Evolutionary conservation across 2,113 vertebrate genomes (phyloP), one percentile per base, ranked within the genome.

Genomic region (Chaenogobius annularis): DNA sequence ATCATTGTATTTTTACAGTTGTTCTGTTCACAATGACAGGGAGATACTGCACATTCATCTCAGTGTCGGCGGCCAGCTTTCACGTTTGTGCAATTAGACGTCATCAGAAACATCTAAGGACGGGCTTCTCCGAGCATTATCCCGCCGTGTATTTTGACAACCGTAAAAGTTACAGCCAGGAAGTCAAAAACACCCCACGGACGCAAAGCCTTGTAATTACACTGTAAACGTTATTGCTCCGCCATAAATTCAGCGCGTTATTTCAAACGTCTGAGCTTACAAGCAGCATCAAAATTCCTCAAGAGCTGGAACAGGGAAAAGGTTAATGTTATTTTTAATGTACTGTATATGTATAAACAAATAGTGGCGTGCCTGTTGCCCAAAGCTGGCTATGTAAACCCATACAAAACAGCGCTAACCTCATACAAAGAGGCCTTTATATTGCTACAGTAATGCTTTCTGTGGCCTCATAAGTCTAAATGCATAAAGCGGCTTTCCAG

Each of bases 361-460:
- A 55, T 56, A 37, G 11, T 66, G 1, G 64, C 23, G 65, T n/a
- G 35, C 65, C 74, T 37, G 17, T 66, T 65, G 70, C 46, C 63
- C 12, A 63, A 20, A 12, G 61, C 7, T 22, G 65, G 31, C 66
- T 52, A 19, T 10, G 20, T 66, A 69, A 78, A 65, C 9, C 19
- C 19, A 19, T 63, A 23, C 44, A 74, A 73, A 82, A 76, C 35
- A 55, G 50, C 19, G 1, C 44, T 59, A 1, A 69, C 79, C 63
- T 69, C 71, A 80, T 35, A 88, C 81, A 90, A 82, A 79, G 83
- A 71, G 8, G 71, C 77, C 73, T 86, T 87, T 87, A 78, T 90
- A 35, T 78, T 81, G 44, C 56, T 70, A 73, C 70, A 79, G 74
- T 74, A 71, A 76, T 75, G 50, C 85, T 83, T 80, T 83, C 61